Evolutionary conservation across 2,888 invertebrate genomes (phyloP).

Genomic region (Plusia festucae): DNA sequence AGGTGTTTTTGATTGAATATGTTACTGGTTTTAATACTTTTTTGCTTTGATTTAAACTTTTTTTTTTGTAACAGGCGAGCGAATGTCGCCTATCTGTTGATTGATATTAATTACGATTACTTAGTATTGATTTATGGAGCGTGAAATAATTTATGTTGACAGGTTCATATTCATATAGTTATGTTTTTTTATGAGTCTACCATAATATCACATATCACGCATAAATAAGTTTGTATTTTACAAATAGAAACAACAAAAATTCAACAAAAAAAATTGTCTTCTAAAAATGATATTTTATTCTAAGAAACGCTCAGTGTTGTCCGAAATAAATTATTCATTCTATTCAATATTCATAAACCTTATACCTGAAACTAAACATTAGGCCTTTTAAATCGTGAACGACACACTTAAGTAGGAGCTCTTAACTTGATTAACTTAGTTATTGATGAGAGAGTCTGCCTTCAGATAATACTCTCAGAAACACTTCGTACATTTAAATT

Average conservation of each 20-base stretch:
- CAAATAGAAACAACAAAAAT: too few species aligned
- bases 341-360: slow-evolving; percentile 8
- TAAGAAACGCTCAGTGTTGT: too few species aligned
- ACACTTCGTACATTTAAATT: slow-evolving; percentile 58
- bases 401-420: slow-evolving; percentile 66
- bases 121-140: not conserved
- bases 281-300: too few species aligned
- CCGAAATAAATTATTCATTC: not conserved
- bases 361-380: slow-evolving; percentile 49
- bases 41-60: not conserved
- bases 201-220: too few species aligned
- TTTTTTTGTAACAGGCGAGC: not conserved
- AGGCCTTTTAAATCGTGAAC: slow-evolving; percentile 63
- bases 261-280: too few species aligned
- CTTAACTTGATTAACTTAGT: slow-evolving; percentile 75
- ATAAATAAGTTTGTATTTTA: too few species aligned
- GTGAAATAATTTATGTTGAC: too few species aligned
- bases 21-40: not conserved
- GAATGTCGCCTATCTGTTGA: not conserved
- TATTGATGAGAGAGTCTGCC: slow-evolving; percentile 65
- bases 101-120: not conserved
- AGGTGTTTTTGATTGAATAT: not conserved
- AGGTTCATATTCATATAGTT: too few species aligned
- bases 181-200: too few species aligned
- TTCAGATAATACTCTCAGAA: slow-evolving; percentile 53